Base-by-base conservation (phyloP, 2,113 vertebrate genomes). In the Aptenodytes patagonicus region DNA sequence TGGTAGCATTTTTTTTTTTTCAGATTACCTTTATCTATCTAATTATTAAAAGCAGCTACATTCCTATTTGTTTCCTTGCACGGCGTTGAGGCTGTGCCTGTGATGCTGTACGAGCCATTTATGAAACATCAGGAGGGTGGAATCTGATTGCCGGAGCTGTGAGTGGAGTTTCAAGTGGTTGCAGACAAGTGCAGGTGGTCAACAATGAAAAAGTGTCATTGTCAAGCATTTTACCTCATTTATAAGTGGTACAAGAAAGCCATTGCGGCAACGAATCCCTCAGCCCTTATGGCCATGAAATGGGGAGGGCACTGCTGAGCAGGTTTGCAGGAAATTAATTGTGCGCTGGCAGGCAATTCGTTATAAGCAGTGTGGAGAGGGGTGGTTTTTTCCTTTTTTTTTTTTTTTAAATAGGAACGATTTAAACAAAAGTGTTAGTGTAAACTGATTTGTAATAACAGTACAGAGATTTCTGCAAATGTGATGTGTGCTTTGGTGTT, bases 271-370 rank as follows among this genome's bases (percentile, higher is more conserved):
- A 66, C 0, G 8, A 91, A 78, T 68, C 73, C 64, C 46, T 54
- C 55, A 83, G 26, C 36, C 28, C 24, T 86, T 64, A 40, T 0
- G 3, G 26, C 71, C n/a, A 40, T 0, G 1, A 88, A 47, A 38
- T 65, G 29, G 47, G 19, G 61, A 93, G 49, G 32, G 38, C 57
- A 88, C 22, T 0, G 2, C 51, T 1, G 17, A 70, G 62, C 34
- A 87, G 31, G 15, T 87, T 90, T 81, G 28, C 51, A 86, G 85
- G 85, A 93, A 95, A 93, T 89, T 79, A 81, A 78, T 81, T 93
- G 55, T 73, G 52, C 2, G 1, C 34, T 86, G 55, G 52, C 62
- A 84, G 64, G 79, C 29, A 85, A 90, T 86, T 94, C 0, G 0
- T 78, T 83, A 84, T 20, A 36, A 93, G 31, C 17, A n/a, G 24